phyloP scores from a whole-genome alignment of 1,140 invertebrate genomes.

The Magallana angulata region DNA sequence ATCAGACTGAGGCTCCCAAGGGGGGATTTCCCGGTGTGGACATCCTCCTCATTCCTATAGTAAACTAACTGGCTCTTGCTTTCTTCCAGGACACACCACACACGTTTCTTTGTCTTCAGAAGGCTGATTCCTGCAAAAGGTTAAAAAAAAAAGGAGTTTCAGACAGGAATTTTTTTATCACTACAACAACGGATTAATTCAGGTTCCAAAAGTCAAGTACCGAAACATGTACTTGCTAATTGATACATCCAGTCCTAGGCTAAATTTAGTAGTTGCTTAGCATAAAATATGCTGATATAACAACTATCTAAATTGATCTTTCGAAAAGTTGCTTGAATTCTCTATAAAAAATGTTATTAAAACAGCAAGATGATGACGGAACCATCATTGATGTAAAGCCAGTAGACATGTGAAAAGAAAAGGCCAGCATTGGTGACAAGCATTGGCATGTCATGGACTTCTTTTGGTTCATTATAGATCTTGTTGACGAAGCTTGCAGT shows the following conservation, averaged over 20 bases:
- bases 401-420: not conserved
- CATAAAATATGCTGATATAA: too few species aligned
- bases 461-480: not conserved
- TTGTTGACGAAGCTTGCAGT: not conserved
- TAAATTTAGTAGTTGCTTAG: too few species aligned
- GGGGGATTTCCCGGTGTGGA: constrained; percentile 65
- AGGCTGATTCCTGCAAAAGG: constrained; percentile 72
- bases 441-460: constrained; percentile 22
- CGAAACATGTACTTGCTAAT: too few species aligned
- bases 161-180: too few species aligned
- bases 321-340: too few species aligned
- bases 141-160: too few species aligned
- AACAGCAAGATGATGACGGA: too few species aligned
- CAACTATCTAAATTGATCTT: too few species aligned
- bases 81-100: constrained; percentile 79
- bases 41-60: constrained; percentile 73
- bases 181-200: too few species aligned
- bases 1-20: constrained; percentile 72
- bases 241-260: too few species aligned
- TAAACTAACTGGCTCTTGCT: constrained; percentile 73
- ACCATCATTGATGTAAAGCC: not conserved
- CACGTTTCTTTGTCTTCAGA: constrained; percentile 72
- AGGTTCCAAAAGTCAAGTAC: too few species aligned
- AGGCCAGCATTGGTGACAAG: not conserved
- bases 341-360: too few species aligned